Base-by-base conservation (phyloP, 2,113 vertebrate species). In the Mirounga angustirostris region DNA sequence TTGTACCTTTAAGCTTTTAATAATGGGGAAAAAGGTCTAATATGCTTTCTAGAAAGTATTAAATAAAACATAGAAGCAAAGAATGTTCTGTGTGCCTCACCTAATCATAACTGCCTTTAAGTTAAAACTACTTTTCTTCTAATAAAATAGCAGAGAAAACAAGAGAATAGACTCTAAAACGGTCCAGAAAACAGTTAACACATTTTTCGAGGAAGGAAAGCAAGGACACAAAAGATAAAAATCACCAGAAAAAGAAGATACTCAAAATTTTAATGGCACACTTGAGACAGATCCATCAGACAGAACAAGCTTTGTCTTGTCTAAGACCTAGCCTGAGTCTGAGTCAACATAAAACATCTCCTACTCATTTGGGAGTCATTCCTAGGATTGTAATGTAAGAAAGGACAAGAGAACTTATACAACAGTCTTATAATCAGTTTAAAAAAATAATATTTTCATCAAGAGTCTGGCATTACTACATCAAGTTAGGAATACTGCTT, bases 1-100 rank as follows among this genome's bases (percentile, higher is more conserved):
- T 73, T 78, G 61, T 65, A 79, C 28, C 52, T 85, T 82, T 63
- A 96, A 89, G 54, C 59, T 95, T 91, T 85, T 67, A 79, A 87
- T 52, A 79, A 63, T 86, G 56, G 91, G 40, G 36, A 83, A 58
- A 78, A 78, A 89, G 26, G 22, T 67, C 54, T 67, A 78, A 83
- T 15, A 56, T 58, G 50, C 86, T 91, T 89, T 91, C 73, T 89
- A 81, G 26, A 74, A 78, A 59, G 18, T 71, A 80, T 82, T 73
- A 61, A 73, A 74, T 56, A 76, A 74, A 96, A 67, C 36, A 63
- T 0, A 50, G 36, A 54, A 82, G 67, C 46, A 61, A 71, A 91
- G 74, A 85, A 4, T 43, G 0, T 89, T 86, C 30, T 73, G 33
- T 63, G 36, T 73, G n/a, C 69, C 54, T 93, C 56, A 46, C 24